Conservation (phyloP, 1,140 invertebrate species). For the Drosophila kanapiae region DNA sequence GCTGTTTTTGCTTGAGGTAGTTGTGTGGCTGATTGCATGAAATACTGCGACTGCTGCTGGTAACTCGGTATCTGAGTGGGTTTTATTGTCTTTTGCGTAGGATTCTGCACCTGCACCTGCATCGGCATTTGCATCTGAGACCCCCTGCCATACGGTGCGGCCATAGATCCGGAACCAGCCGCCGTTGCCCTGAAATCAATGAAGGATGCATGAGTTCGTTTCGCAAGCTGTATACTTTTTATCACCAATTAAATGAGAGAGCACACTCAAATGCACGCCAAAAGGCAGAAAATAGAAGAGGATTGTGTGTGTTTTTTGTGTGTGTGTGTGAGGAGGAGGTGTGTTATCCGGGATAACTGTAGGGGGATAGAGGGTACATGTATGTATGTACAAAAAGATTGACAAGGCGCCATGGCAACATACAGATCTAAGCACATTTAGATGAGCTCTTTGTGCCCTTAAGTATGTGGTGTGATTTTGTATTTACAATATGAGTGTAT, state of each 20-base stretch:
- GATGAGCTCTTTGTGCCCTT: conserved; percentile 7
- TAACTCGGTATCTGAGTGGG: conserved; percentile 81
- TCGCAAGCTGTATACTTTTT: too few species aligned
- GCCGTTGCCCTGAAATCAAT: conserved; percentile 51
- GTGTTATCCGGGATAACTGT: background rate
- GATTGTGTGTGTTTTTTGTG: background rate
- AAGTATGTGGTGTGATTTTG: background rate
- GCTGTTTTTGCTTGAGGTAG: conserved; percentile 75
- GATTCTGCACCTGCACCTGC: conserved; percentile 33
- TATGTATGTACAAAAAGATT: conserved; percentile 31
- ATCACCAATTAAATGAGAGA: conserved; percentile 39
- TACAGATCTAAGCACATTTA: conserved; percentile 31
- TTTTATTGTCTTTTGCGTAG: conserved; percentile 71
- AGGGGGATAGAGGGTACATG: background rate
- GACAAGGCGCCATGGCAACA: conserved; percentile 24
- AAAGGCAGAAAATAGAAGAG: conserved; percentile 25
- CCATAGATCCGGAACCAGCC: conserved; percentile 19
- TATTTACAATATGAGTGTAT: conserved; percentile 16
- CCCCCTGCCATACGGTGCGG: conserved; percentile 25
- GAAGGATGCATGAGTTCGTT: background rate
- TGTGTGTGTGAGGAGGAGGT: background rate
- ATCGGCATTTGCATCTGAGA: conserved; percentile 22
- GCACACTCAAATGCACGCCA: conserved; percentile 51
- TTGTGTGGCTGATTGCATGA: conserved; percentile 80
- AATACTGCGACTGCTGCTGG: conserved; percentile 73